phyloP scores from a whole-genome alignment of 2,888 invertebrate species.

The Clepsis dumicolana region DNA sequence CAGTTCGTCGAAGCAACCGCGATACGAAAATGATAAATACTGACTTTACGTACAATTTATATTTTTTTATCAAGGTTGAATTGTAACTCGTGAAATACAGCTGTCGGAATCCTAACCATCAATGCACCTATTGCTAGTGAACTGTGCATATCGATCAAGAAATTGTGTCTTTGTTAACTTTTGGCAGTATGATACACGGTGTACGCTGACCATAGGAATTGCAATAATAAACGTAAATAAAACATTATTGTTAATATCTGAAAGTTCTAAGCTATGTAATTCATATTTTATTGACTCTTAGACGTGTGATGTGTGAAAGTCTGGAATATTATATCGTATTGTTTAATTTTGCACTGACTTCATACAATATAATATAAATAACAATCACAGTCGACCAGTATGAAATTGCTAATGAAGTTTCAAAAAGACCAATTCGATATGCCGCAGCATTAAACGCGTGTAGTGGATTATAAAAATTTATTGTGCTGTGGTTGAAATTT shows the following conservation, averaged over 20 bases:
- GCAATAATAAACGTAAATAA: neutral
- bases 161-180: neutral
- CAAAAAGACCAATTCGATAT: neutral
- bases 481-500: neutral
- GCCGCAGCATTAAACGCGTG: neutral
- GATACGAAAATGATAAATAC: no score
- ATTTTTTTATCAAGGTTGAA: no score
- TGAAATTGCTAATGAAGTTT: neutral
- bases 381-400: neutral
- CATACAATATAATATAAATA: no score
- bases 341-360: neutral
- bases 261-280: no score
- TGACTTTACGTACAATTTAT: no score
- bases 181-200: neutral
- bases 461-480: neutral
- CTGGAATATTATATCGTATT: neutral
- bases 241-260: no score
- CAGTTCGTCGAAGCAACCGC: no score
- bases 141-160: neutral
- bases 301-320: neutral
- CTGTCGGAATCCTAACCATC: neutral
- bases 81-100: no score
- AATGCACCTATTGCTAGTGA: no score
- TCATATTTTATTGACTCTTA: neutral
- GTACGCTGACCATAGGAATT: neutral